Evolutionary conservation across 2,888 invertebrate genomes (phyloP), one percentile per base, ranked within the genome.

Genomic region (Atherix ibis): DNA sequence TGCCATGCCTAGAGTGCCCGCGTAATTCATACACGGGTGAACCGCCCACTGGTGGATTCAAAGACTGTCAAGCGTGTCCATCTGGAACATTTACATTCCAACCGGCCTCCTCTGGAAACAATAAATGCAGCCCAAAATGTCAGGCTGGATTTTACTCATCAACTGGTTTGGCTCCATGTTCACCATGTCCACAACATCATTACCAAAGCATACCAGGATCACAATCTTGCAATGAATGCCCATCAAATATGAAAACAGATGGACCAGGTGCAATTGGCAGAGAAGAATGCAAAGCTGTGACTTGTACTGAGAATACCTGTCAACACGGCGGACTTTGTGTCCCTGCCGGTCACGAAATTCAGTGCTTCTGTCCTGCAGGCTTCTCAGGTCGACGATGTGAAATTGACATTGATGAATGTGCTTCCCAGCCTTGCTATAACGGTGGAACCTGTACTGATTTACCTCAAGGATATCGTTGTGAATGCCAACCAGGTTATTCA

Each of bases 351-450:
- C 91, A 91, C 46, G 78, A 78, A 32, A 70, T 88, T 28, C 87
- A 87, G 54, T 92, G 92, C 54, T 84, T 87, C 64, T 92, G 92
- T 48, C 89, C 91, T 0, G 89, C 89, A 48, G 91, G 91, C 34
- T 94, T 91, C 62, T 87, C 88, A 1, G 94, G 94, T 36, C 71
- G 83, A 39, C 73, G 85, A 39, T 95, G 94, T 58, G 92, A 95
- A 64, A 73, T 87, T 40, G 95, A 95, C 48, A 87, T 94, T 31
- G 85, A 94, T 50, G 94, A 94, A 53, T 95, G 95, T 54, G 78
- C 81, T 5, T 91, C 91, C 5, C 81, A 82, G 47, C 94, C 94
- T 13, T 95, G 95, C 56, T 87, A 82, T 54, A 92, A 95, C 51
- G 81, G 84, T 5, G 95, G 85, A 15, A 81, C 79, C 18, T 95